Evolutionary conservation across 2,888 invertebrate genomes (phyloP).

Genomic region (Apodemia mormo): DNA sequence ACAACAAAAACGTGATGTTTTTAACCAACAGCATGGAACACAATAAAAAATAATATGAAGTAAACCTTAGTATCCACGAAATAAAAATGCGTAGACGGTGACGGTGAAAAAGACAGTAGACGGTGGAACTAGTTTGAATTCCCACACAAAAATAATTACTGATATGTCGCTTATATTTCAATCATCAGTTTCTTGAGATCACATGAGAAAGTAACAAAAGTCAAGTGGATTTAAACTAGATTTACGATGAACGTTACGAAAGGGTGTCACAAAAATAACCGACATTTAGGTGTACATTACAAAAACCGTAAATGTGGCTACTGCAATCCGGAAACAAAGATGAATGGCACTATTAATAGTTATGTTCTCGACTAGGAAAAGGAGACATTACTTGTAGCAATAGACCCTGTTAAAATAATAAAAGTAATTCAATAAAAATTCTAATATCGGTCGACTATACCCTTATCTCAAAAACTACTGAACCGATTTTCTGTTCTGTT

Average conservation of each 20-base stretch:
- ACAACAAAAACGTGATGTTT: no score
- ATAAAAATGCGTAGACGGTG: no score
- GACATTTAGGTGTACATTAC: constrained; percentile 1
- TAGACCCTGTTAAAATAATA: no score
- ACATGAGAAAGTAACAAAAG: not conserved
- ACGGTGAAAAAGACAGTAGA: no score
- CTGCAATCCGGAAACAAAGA: not conserved
- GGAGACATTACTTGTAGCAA: not conserved
- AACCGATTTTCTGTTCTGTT: no score
- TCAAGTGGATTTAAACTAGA: constrained; percentile 6
- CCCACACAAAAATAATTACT: not conserved
- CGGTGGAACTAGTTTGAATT: no score
- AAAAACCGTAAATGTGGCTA: constrained; percentile 12
- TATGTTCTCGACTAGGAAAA: not conserved
- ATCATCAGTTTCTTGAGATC: not conserved
- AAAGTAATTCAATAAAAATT: no score
- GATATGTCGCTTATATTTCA: not conserved
- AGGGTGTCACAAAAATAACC: constrained; percentile 7
- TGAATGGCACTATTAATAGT: not conserved
- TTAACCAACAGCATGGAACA: no score
- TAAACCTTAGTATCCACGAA: no score
- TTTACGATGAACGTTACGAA: constrained; percentile 9
- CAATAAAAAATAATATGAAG: no score
- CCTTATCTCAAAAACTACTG: no score
- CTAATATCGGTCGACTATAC: no score